Evolutionary conservation across 2,888 invertebrate genomes (phyloP).

Genomic region (Trimorus sp.): DNA sequence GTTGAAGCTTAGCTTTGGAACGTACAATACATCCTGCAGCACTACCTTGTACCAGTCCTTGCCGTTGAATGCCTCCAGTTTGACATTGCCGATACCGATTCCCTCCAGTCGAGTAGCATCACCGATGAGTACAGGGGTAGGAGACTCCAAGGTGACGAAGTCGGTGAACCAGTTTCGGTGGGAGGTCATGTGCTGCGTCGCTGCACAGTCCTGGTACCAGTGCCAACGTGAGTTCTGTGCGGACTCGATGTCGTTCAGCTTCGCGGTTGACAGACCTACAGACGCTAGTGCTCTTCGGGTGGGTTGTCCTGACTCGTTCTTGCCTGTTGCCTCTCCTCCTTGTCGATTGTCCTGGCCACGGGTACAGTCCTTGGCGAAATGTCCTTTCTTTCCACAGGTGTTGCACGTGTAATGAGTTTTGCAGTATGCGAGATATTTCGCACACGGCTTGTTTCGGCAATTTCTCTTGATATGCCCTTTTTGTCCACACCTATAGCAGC

Average conservation of each 20-base stretch:
- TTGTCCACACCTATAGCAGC: too few species aligned
- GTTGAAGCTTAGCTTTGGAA: background rate
- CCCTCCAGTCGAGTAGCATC: background rate
- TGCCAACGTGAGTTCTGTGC: background rate
- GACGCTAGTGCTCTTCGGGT: too few species aligned
- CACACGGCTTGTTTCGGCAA: too few species aligned
- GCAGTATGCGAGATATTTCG: too few species aligned
- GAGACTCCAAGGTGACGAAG: background rate
- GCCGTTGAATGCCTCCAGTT: conserved; percentile 1
- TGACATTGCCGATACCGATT: background rate
- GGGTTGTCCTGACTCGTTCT: too few species aligned
- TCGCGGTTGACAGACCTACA: too few species aligned
- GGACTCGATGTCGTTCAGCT: too few species aligned
- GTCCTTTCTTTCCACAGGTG: too few species aligned
- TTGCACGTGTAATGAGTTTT: too few species aligned
- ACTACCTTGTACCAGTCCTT: background rate
- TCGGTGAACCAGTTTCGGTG: background rate
- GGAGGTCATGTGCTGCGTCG: background rate
- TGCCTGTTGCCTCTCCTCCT: too few species aligned
- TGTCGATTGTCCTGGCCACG: background rate
- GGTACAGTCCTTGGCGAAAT: background rate
- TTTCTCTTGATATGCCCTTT: too few species aligned
- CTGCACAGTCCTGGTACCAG: too few species aligned
- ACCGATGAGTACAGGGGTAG: background rate
- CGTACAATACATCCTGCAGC: conserved; percentile 29